These are phyloP conservation scores for Cyrtonyx montezumae DNA, from an alignment of 2,113 vertebrate species.

Conservation along the genomic window DNA sequence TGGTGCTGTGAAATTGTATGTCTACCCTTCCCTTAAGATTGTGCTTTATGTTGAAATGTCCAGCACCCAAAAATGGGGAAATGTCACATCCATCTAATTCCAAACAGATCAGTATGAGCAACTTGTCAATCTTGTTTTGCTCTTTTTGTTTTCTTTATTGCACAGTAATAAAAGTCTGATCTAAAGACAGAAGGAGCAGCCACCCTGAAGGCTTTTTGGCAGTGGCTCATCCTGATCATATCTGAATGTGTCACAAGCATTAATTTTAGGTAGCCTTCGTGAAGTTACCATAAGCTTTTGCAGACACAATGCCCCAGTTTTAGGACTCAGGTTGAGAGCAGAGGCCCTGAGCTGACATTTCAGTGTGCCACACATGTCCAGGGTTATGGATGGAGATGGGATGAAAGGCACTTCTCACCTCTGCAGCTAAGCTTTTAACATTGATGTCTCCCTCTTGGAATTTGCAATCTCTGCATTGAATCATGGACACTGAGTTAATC, in stretches of 20 bases:
- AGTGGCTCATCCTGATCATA: not conserved
- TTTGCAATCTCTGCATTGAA: not conserved
- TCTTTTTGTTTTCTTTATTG: not conserved
- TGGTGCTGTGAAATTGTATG: not conserved
- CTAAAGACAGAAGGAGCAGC: not conserved
- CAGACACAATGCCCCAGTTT: rapidly evolving
- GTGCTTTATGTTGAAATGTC: not conserved
- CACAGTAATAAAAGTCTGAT: not conserved
- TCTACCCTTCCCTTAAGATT: not conserved
- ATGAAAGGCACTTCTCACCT: not conserved
- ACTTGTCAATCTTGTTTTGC: not conserved
- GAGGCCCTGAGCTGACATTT: not conserved
- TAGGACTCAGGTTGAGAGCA: not conserved
- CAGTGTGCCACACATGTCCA: not conserved
- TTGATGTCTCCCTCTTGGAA: not conserved
- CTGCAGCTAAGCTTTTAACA: not conserved
- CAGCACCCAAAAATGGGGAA: not conserved
- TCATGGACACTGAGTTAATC: not conserved
- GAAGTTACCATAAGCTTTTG: not conserved
- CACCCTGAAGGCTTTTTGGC: not conserved
- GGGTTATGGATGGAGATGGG: not conserved
- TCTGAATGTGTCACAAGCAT: not conserved
- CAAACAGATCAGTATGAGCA: rapidly evolving
- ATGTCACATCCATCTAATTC: rapidly evolving
- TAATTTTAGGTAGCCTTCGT: not conserved